Evolutionary conservation across 2,113 vertebrate genomes (phyloP).

Genomic region (Ictalurus punctatus): DNA sequence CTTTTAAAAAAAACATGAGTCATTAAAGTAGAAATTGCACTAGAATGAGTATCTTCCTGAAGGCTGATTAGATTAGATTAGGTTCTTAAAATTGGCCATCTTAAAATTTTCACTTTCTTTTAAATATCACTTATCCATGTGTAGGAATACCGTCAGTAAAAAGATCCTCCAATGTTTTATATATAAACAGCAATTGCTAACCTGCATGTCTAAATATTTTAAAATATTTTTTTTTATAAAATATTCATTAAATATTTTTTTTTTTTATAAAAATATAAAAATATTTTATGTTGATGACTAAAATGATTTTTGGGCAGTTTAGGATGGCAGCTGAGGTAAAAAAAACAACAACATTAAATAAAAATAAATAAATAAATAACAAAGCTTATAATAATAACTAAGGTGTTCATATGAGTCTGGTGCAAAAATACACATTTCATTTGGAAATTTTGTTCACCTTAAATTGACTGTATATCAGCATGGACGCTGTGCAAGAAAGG

Average conservation of each 20-base stretch:
- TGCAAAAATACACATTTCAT: too few species aligned
- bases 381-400: too few species aligned
- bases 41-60: neutral
- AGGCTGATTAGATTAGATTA: neutral
- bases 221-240: neutral
- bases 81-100: neutral
- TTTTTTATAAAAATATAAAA: too few species aligned
- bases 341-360: too few species aligned
- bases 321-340: too few species aligned
- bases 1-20: neutral
- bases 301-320: too few species aligned
- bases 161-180: neutral
- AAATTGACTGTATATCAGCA: too few species aligned
- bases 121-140: neutral
- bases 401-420: too few species aligned
- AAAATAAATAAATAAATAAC: too few species aligned
- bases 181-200: neutral
- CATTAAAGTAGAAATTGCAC: neutral
- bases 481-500: too few species aligned
- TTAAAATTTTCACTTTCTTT: neutral
- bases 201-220: neutral
- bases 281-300: neutral
- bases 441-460: neutral
- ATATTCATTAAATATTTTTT: too few species aligned
- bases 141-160: too few species aligned